Percentiles rank a stretch among this genome's conserved stretches.
Conservation (phyloP, 1,140 invertebrate species). For the Yoshiicerus persimilis region DNA sequence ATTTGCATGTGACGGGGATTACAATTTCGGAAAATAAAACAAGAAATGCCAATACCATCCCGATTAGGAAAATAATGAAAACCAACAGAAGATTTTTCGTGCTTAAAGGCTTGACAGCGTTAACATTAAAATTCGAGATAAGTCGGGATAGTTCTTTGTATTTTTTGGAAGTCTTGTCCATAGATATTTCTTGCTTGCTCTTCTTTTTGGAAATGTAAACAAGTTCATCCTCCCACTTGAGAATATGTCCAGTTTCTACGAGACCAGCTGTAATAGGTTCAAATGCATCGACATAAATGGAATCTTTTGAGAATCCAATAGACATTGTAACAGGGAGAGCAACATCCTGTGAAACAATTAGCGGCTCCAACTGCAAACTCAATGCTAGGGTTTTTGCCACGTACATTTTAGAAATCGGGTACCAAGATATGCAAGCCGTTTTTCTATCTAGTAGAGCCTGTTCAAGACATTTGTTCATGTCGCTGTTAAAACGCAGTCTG, state of each 20-base stretch:
- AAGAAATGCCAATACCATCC: neutral
- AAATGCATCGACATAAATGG: neutral
- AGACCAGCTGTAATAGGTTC: neutral
- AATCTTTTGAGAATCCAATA: neutral
- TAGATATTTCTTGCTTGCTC: neutral
- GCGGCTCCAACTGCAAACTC: neutral
- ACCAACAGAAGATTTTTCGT: neutral
- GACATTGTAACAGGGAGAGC: neutral
- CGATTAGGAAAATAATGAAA: neutral
- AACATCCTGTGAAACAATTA: neutral
- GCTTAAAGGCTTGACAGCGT: neutral
- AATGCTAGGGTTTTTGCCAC: neutral
- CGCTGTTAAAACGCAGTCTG: neutral
- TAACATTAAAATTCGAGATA: neutral
- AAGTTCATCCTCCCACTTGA: neutral
- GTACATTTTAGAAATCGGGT: neutral
- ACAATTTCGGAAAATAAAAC: no score
- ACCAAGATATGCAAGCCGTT: neutral
- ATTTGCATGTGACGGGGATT: no score
- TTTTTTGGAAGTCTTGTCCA: neutral
- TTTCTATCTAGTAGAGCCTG: neutral
- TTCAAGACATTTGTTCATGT: neutral
- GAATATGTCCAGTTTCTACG: neutral
- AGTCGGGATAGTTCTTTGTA: neutral
- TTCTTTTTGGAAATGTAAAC: neutral